phyloP scores from a whole-genome alignment of 2,113 vertebrate species.

The Tetrao urogallus region DNA sequence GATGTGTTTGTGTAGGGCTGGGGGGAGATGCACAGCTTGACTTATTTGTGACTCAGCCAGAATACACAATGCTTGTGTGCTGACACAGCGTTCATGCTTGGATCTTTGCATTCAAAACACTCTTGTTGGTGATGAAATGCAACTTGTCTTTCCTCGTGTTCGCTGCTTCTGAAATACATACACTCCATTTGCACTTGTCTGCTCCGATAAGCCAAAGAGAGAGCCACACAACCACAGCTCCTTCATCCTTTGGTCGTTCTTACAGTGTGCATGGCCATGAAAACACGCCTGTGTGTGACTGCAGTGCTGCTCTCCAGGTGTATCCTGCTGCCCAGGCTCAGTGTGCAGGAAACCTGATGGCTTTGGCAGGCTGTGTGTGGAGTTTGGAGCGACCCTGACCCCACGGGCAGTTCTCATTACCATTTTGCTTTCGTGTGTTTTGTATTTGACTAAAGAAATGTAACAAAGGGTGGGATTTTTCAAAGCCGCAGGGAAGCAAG shows the following conservation, averaged over 20 bases:
- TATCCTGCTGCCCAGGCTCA: background rate
- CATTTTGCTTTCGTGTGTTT: background rate
- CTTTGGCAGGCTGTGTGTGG: background rate
- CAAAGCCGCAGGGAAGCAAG: background rate
- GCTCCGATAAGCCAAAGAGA: constrained; percentile 69
- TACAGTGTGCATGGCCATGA: background rate
- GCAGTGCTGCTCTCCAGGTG: background rate
- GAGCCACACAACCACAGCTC: background rate
- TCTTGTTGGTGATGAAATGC: background rate
- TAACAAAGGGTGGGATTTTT: constrained; percentile 39
- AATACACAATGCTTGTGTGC: constrained; percentile 1
- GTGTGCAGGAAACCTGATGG: background rate
- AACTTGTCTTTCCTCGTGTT: background rate
- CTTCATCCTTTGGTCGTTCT: background rate
- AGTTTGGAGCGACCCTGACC: background rate
- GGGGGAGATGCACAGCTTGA: constrained; percentile 25
- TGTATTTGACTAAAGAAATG: constrained; percentile 62
- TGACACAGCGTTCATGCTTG: background rate
- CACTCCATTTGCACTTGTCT: constrained; percentile 18
- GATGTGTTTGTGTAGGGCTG: background rate
- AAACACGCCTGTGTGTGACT: background rate
- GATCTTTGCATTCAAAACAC: background rate
- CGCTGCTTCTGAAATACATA: background rate
- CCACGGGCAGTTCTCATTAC: background rate
- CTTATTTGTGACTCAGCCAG: constrained; percentile 17